Conservation (phyloP, 1,140 invertebrate species). For the Lethrus apterus region DNA sequence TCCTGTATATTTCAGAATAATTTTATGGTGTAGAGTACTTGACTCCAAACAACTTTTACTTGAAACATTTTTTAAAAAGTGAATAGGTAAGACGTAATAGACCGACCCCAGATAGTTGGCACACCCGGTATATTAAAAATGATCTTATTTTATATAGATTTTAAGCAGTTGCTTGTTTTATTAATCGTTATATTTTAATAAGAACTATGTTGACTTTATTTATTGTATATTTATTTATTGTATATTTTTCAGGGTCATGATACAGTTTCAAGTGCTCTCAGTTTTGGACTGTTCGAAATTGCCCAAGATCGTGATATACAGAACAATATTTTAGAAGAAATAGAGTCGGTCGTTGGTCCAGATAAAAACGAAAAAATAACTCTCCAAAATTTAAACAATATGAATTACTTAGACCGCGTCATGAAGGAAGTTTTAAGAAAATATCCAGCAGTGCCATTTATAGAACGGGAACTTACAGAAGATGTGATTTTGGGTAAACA, state of each 20-base stretch:
- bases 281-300: constrained; percentile 3
- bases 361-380: constrained; percentile 42
- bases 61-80: no score
- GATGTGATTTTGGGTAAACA: constrained; percentile 53
- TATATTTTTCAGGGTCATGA: constrained; percentile 10
- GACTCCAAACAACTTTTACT: no score
- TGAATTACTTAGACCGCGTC: constrained; percentile 67
- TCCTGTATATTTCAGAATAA: no score
- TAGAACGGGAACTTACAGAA: constrained; percentile 53
- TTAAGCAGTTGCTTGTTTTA: no score
- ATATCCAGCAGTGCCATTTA: constrained; percentile 66
- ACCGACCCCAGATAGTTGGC: no score
- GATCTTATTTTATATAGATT: no score
- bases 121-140: no score
- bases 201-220: no score
- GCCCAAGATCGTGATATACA: constrained; percentile 4
- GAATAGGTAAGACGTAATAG: no score
- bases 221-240: no score
- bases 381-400: constrained; percentile 54
- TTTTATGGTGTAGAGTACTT: no score
- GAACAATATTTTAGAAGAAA: constrained; percentile 42
- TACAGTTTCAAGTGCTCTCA: neutral
- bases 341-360: constrained; percentile 47
- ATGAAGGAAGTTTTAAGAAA: constrained; percentile 62
- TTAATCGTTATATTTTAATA: no score